A percentile compares a stretch with the other conserved stretches of the same genome.
Conservation (phyloP, 2,888 invertebrate species). For the Cepaea hortensis region DNA sequence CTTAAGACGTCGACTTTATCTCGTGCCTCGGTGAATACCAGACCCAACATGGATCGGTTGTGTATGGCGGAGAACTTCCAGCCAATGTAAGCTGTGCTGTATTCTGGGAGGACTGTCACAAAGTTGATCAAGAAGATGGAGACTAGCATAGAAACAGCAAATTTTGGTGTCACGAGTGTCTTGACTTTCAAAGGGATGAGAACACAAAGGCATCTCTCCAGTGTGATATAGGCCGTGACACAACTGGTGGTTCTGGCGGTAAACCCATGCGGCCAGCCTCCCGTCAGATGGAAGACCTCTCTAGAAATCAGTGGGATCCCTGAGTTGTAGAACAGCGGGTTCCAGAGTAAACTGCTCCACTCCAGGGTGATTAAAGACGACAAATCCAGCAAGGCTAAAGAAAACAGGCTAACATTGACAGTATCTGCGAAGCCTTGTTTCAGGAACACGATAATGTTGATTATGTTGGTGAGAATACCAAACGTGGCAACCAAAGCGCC, state of each 20-base stretch:
- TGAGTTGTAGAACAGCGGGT: slow-evolving; percentile 18
- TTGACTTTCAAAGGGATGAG: neutral
- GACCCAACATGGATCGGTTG: slow-evolving; percentile 18
- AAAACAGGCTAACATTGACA: slow-evolving; percentile 6
- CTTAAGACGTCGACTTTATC: neutral
- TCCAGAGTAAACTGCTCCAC: slow-evolving; percentile 5
- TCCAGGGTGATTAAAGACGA: neutral
- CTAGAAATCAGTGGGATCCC: neutral
- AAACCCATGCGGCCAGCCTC: slow-evolving; percentile 11
- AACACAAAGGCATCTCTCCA: slow-evolving; percentile 6
- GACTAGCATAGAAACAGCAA: neutral
- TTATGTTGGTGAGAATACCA: neutral
- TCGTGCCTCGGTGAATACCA: neutral
- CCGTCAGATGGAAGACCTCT: slow-evolving; percentile 1
- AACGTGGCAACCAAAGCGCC: neutral
- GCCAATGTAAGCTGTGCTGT: slow-evolving; percentile 8
- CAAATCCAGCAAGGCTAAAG: neutral
- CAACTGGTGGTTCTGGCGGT: slow-evolving; percentile 8
- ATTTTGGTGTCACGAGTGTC: neutral
- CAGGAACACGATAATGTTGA: neutral
- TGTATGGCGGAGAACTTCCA: neutral
- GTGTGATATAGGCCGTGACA: neutral
- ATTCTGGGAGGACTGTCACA: slow-evolving; percentile 1
- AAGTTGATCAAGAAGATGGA: neutral
- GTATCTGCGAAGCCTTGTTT: slow-evolving; percentile 17